Percentiles rank a stretch among this genome's conserved stretches.
These are phyloP conservation scores for Psix sp. DNA, from an alignment of 1,140 invertebrate species.

Conservation along the genomic window DNA sequence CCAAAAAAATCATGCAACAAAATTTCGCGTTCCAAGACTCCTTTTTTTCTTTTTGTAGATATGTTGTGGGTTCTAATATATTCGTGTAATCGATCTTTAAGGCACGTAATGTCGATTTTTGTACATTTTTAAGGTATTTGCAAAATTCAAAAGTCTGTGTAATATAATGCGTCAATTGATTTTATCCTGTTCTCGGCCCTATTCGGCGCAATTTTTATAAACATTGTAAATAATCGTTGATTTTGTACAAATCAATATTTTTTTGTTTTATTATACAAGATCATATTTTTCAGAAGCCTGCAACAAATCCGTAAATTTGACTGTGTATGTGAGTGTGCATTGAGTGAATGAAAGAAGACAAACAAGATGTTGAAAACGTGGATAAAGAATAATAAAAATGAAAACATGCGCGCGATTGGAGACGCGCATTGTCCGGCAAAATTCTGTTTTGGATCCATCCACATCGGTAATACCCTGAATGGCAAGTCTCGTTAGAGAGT, in stretches of 20 bases:
- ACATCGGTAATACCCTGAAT: conserved; percentile 78
- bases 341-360: conserved; percentile 63
- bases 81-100: conserved; percentile 26
- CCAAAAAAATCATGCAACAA: conserved; percentile 73
- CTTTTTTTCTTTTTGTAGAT: conserved; percentile 63
- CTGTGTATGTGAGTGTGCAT: conserved; percentile 58
- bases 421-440: conserved; percentile 64
- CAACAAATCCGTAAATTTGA: conserved; percentile 60
- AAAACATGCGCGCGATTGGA: conserved; percentile 25
- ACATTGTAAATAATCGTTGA: conserved; percentile 55
- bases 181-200: conserved; percentile 37
- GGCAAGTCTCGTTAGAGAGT: conserved; percentile 74
- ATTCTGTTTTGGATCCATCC: conserved; percentile 76
- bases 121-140: too few relatives aligned
- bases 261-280: conserved; percentile 55
- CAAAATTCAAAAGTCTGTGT: conserved; percentile 27
- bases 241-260: too few relatives aligned
- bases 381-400: conserved; percentile 3
- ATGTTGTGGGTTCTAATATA: conserved; percentile 46
- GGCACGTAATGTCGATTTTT: conserved; percentile 44
- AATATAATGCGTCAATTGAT: conserved; percentile 38
- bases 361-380: conserved; percentile 20
- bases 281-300: conserved; percentile 54
- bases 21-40: conserved; percentile 66
- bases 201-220: conserved; percentile 48